Evolutionary conservation across 2,113 vertebrate genomes (phyloP).

Genomic region (Thamnaconus septentrionalis): DNA sequence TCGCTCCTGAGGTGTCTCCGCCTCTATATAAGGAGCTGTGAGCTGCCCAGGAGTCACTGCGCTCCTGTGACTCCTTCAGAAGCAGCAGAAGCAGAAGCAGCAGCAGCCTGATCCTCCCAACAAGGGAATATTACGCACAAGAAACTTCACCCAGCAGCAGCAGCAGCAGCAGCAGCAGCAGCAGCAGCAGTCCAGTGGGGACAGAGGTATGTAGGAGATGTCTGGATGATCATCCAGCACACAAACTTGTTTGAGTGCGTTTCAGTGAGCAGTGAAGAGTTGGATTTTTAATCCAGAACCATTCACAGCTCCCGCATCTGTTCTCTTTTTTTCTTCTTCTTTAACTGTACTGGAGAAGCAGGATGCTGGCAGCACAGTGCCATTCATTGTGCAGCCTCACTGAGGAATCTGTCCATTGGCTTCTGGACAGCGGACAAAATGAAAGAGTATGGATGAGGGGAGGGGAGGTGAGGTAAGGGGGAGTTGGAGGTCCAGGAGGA

Average conservation of each 20-base stretch:
- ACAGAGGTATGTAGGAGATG: slow-evolving; percentile 76
- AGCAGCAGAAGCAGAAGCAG: slow-evolving; percentile 36
- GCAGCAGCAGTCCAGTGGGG: not conserved
- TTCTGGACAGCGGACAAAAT: not conserved
- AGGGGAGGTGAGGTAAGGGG: too few species aligned
- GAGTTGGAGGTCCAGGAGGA: too few species aligned
- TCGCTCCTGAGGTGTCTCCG: slow-evolving; percentile 61
- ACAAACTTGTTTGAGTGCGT: not conserved
- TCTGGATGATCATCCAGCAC: not conserved
- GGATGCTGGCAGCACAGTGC: not conserved
- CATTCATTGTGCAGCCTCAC: slow-evolving; percentile 28
- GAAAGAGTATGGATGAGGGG: not conserved
- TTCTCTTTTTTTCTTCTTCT: too few species aligned
- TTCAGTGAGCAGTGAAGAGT: not conserved
- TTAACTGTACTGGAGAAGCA: too few species aligned
- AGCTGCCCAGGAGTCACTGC: slow-evolving; percentile 44
- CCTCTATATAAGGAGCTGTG: slow-evolving; percentile 77
- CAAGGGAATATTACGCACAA: slow-evolving; percentile 48
- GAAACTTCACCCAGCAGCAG: not conserved
- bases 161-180: too few species aligned
- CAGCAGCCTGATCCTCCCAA: slow-evolving; percentile 23
- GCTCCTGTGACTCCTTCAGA: slow-evolving; percentile 41
- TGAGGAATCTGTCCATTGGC: not conserved
- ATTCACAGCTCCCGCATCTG: too few species aligned
- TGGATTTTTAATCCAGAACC: not conserved